Evolutionary conservation across 2,797 vertebrate species (phyloP), one percentile per base, ranked within the genome.

Genomic region (Esox lucius): DNA sequence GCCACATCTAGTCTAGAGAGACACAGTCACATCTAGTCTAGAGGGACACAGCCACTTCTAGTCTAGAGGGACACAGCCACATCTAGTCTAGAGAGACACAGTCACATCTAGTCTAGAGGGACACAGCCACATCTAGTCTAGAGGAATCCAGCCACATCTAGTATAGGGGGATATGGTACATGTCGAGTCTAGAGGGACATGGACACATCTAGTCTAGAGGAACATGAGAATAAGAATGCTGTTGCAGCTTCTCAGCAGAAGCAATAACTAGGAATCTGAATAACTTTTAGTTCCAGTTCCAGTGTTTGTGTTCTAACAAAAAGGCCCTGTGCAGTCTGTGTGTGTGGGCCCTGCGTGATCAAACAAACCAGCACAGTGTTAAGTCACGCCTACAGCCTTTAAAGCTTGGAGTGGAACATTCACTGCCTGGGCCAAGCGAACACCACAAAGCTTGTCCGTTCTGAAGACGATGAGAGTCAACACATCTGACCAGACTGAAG

Each of bases 191-290:
- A 64, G 16, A 3, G 22, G 12, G 24, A 64, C 22, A 26, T 8
- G 1, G 8, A 26, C 61, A 46, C 42, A 46, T 46, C 9, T 46
- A 46, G 42, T 46, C 42, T 46, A 12, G 9, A 22, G 3, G 12
- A 8, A 46, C 11, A 46, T 3, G 7, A 33, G 28, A 33, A 33
- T 65, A 3, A 2, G 6, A 31, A 16, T 5, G 12, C 13, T 70
- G 22, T 7, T 11, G 7, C 35, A 39, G 35, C 26, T 69, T 48
- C 33, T 72, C n/a, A 1, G 28, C 53, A 22, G 33, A 72, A 72
- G 31, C 53, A 59, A 24, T 4, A 56, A 31, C 31, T 19, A 12
- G 53, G 77, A 75, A 71, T 75, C 42, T 13, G 12, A 42, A 73
- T 76, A 46, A 2, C 7, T 49, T 73, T 24, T 11, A 24, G 56